Evolutionary conservation across 2,113 vertebrate genomes (phyloP), one percentile per base, ranked within the genome.

Genomic region (Cyanoliseus patagonus): DNA sequence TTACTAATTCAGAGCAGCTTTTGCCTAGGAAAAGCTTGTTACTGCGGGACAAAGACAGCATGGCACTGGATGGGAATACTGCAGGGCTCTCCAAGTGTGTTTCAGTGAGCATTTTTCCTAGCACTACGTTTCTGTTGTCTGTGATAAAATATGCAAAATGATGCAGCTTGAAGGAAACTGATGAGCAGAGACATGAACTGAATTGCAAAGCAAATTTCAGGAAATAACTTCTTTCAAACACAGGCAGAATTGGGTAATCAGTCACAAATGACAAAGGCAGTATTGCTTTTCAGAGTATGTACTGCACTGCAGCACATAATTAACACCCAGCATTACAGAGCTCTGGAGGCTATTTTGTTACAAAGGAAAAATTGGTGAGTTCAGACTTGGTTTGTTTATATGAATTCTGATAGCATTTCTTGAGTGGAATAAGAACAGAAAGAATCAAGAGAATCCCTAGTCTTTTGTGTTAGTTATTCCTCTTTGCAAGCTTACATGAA

Each of bases 181-280:
- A 95, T 83, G 84, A 94, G 62, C 62, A 87, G 78, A 53, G 27
- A 68, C 77, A 90, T 2, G 53, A 90, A 86, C 53, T 70, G 82
- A 92, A 94, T 92, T 95, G 51, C 84, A 84, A 92, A 84, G 63
- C 87, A 94, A 69, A 97, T 96, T 93, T 93, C 83, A 83, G 82
- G 88, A 95, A 96, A 96, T 93, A 88, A 76, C 55, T 91, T 92
- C 72, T 86, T 92, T 83, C 64, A 76, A 83, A 90, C 46, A 90
- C 46, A 70, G 27, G 64, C 46, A 61, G 89, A 96, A 96, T 78
- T 94, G 89, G 55, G 57, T 95, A 92, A 95, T 97, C 79, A 81
- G 90, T 97, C 85, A 93, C 75, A 91, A 87, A 95, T 68, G 84
- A 91, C 95, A 96, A 88, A 88, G 70, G 49, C 24, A 27, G 62